Base-by-base conservation (phyloP, 2,888 invertebrate genomes). In the Mesochorus sp. region DNA sequence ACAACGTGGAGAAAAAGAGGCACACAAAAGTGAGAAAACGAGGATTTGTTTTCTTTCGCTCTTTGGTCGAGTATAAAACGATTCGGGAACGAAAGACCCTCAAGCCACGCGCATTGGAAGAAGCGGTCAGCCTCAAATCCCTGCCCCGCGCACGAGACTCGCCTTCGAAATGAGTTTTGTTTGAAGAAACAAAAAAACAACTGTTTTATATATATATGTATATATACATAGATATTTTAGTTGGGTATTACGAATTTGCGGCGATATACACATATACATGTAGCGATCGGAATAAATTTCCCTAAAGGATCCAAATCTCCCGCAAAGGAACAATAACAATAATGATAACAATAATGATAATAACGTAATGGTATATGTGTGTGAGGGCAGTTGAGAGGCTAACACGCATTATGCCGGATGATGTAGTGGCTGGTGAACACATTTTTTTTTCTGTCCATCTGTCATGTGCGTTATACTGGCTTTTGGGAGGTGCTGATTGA, bases 121-220 rank as follows among this genome's bases (percentile, higher is more conserved):
- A 59, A 28, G 68, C 76, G 83, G 81, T 83, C 82, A 82, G 81
- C 80, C 74, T 71, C 79, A 88, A 88, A 88, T 88, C 88, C 88
- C 80, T 77, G 79, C 76, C 28, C 39, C 74, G 83, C n/a, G n/a
- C 82, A 87, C 90, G 89, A 85, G 89, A 85, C 85, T 81, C 74
- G 90, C 87, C 86, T 90, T 83, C 88, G 83, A 85, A 88, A 90
- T 89, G 87, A 89, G 88, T 84, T 88, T 76, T 79, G 76, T 80
- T 80, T 81, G 79, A 81, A 80, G 80, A 80, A 80, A 68, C 80
- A 44, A 62, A 71, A 73, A 61, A 61, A 12, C 14, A 49, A 17
- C 10, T 53, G 64, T 57, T 39, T 47, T 26, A 62, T 49, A 39
- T 17, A 31, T 14, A 64, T 42, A 57, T 55, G 24, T 24, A 49